Base-by-base conservation (phyloP, 2,888 invertebrate genomes). In the Horisme vitalbata region DNA sequence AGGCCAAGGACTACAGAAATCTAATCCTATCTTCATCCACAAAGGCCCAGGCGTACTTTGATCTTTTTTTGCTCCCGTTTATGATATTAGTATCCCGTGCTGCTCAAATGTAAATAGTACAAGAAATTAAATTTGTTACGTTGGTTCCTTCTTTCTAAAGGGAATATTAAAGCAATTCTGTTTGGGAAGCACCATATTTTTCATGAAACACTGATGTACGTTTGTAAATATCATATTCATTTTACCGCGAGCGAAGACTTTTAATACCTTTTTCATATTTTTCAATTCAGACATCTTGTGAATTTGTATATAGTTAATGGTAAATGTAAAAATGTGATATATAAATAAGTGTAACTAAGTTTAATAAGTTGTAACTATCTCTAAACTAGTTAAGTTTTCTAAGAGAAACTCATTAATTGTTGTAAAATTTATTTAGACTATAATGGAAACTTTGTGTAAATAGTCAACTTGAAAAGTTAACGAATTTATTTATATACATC, bases 1-100 rank as follows among this genome's bases (percentile, higher is more conserved):
- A 89, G 62, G 88, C 88, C 2, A 89, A 88, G 63, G 88, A 89
- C 75, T 89, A 86, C 53, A 82, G 88, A 56, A 89, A 89, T 65
- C 71, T 88, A 53, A 83, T 87, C 54, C 73, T 71, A 43, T 75
- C 86, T 38, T 71, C 79, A 57, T 62, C 71, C 32, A 48, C 59
- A 30, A 57, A 57, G 34, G 54, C 63, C 31, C 47, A 60, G 26
- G 51, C 57, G 26, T 65, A 60, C 57, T 45, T 65, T 45, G 37
- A 57, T 37, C 52, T 68, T 61, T 59, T 66, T 41, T 46, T 75
- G 51, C 55, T 72, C 34, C 52, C 65, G 26, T 54, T 71, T 52
- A 53, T 72, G 24, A 57, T 67, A 56, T 63, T 74, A 64, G 60
- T 71, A 64, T 63, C 57, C 57, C 52, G 63, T 57, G 68, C 62